Evolutionary conservation across 2,113 vertebrate genomes (phyloP).

Genomic region (Carollia perspicillata): DNA sequence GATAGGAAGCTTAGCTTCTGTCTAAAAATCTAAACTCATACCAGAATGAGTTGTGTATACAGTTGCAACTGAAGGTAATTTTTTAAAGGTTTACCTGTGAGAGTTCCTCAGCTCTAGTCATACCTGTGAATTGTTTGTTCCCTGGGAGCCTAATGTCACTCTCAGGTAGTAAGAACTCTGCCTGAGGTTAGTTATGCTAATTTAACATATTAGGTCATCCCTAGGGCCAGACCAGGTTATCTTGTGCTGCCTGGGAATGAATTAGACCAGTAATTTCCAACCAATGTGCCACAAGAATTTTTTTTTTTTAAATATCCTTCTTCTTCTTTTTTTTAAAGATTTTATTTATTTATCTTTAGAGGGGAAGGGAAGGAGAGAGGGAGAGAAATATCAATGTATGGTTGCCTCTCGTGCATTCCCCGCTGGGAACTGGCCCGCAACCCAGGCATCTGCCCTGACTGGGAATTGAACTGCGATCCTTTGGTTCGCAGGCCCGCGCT

Average conservation of each 20-base stretch:
- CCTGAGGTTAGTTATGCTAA: background rate
- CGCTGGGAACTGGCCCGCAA: no score
- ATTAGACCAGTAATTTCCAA: background rate
- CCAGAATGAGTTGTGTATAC: background rate
- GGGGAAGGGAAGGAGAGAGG: no score
- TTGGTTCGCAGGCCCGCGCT: no score
- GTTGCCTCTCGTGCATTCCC: no score
- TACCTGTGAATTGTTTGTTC: background rate
- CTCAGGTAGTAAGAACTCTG: background rate
- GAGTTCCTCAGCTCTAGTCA: no score
- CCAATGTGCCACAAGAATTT: background rate
- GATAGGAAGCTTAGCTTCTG: background rate
- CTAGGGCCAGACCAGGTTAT: background rate
- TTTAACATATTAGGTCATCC: background rate
- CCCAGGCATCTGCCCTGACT: no score
- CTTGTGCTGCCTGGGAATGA: background rate
- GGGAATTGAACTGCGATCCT: no score
- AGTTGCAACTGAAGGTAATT: background rate
- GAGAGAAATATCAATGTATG: no score
- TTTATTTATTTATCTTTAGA: no score
- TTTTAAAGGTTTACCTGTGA: background rate
- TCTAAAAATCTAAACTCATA: background rate
- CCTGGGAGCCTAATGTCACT: background rate
- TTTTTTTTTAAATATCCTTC: no score
- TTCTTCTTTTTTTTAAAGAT: no score